Evolutionary conservation across 1,140 invertebrate species (phyloP).

Genomic region (Pachypsylla venusta): DNA sequence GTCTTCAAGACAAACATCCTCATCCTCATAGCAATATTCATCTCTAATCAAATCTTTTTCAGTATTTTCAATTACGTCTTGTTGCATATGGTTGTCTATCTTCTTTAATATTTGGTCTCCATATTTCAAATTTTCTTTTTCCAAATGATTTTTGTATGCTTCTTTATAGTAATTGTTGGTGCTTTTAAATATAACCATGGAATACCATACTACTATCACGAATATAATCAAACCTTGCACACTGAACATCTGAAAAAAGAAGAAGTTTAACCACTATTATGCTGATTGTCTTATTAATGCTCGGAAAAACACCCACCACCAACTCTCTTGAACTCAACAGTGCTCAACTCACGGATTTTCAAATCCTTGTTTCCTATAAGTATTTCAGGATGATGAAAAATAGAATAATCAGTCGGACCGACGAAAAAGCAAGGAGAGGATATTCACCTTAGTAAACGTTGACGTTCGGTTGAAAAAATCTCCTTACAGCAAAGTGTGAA

Average conservation of each 20-base stretch:
- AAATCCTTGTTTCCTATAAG: too few species aligned
- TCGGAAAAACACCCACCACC: too few species aligned
- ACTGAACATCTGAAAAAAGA: not conserved
- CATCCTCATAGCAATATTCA: not conserved
- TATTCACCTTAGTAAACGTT: too few species aligned
- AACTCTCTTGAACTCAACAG: too few species aligned
- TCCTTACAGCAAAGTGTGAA: too few species aligned
- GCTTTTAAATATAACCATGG: not conserved
- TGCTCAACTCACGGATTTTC: too few species aligned
- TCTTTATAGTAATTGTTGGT: conserved; percentile 6
- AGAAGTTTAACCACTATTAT: too few species aligned
- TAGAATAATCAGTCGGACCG: too few species aligned
- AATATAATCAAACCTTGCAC: not conserved
- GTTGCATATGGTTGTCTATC: not conserved
- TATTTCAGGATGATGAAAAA: too few species aligned
- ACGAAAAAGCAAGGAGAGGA: too few species aligned
- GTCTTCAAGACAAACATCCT: not conserved
- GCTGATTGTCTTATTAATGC: too few species aligned
- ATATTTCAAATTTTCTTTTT: not conserved
- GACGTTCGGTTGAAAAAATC: too few species aligned
- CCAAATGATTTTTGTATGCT: conserved; percentile 6
- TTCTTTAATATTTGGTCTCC: not conserved
- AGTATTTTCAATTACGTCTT: not conserved
- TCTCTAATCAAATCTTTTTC: not conserved
- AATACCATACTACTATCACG: not conserved